A percentile compares a stretch with the other conserved stretches of the same genome.
phyloP scores from a whole-genome alignment of 2,113 vertebrate genomes.

The Xiphophorus hellerii region DNA sequence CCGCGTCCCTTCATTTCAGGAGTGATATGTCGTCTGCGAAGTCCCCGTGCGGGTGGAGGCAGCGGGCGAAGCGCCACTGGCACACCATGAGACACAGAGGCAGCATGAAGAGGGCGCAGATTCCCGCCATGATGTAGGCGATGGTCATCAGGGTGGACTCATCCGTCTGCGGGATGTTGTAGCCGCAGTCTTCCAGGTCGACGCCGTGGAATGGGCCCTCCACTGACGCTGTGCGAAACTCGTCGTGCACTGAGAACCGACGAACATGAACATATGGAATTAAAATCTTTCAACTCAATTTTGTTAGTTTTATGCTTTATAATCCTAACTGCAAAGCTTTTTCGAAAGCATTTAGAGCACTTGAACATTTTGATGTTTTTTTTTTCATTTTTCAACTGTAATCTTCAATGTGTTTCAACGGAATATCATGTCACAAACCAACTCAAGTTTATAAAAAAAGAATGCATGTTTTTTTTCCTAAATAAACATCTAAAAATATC shows the following conservation, averaged over 20 bases:
- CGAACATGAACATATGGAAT: neutral
- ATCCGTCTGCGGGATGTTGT: conserved; percentile 97
- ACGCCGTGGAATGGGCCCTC: conserved; percentile 88
- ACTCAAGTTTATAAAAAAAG: too few species aligned
- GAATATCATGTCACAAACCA: neutral
- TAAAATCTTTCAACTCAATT: neutral
- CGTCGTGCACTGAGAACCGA: conserved; percentile 85
- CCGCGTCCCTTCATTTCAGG: conserved; percentile 83
- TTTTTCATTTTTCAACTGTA: too few species aligned
- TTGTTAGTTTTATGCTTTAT: too few species aligned
- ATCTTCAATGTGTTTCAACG: neutral
- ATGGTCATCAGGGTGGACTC: conserved; percentile 99
- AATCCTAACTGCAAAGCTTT: too few species aligned
- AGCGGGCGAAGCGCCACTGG: conserved; percentile 96
- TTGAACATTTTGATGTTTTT: too few species aligned
- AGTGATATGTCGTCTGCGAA: conserved; percentile 96
- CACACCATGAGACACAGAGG: conserved; percentile 98
- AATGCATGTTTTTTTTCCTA: too few species aligned
- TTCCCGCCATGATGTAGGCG: conserved; percentile 97
- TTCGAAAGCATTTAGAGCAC: too few species aligned
- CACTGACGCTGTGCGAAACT: conserved; percentile 90
- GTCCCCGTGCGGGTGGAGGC: conserved; percentile 88
- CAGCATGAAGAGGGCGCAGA: conserved; percentile 98
- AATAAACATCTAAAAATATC: too few species aligned
- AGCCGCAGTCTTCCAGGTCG: conserved; percentile 96